Conservation (phyloP, 2,113 vertebrate genomes). For the Sprattus sprattus region DNA sequence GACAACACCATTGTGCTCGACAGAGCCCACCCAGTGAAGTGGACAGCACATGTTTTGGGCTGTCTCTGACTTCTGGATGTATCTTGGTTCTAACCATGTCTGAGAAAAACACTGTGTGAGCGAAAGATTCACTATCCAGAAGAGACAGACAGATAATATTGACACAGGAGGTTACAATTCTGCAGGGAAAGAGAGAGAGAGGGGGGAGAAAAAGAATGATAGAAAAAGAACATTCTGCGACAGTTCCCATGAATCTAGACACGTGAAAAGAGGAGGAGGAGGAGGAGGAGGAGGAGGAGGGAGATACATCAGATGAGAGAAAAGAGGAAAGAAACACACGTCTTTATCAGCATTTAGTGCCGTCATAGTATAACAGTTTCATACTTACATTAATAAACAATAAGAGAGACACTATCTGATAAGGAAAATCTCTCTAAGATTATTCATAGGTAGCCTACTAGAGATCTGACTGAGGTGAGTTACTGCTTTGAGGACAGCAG, state of each 20-base stretch:
- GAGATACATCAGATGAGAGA: not conserved
- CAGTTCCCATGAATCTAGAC: not conserved
- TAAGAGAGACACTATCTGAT: not conserved
- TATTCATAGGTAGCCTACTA: too few species aligned
- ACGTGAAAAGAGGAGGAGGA: not conserved
- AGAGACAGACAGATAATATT: slow-evolving; percentile 41
- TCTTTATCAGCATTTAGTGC: not conserved
- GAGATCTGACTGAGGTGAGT: too few species aligned
- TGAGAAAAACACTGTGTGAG: not conserved
- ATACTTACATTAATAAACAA: not conserved
- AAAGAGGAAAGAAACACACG: not conserved
- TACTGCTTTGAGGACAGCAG: not conserved
- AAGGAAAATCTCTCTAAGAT: too few species aligned
- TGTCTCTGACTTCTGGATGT: not conserved
- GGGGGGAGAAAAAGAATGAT: too few species aligned
- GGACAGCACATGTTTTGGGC: not conserved
- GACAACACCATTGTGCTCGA: not conserved
- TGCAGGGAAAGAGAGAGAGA: not conserved
- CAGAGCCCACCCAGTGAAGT: not conserved
- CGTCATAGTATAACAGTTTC: not conserved
- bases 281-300: not conserved
- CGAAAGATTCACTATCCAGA: not conserved
- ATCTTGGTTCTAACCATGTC: not conserved
- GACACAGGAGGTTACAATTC: slow-evolving; percentile 21
- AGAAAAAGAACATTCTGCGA: not conserved